phyloP scores from a whole-genome alignment of 2,113 vertebrate genomes.

The Aepyceros melampus region DNA sequence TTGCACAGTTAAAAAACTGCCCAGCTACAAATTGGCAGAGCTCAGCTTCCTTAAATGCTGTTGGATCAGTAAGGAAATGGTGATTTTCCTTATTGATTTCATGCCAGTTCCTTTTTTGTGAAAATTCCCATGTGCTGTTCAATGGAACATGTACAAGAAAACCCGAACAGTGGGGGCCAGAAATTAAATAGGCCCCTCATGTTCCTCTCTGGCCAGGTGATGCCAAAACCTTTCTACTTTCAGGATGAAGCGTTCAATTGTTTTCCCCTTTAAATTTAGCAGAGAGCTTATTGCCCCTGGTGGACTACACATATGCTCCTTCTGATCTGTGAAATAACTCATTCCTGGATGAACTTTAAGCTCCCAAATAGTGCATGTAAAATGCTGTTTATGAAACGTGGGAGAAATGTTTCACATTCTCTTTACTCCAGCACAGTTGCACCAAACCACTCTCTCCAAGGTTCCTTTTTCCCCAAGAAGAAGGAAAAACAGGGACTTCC shows the following conservation, averaged over 20 bases:
- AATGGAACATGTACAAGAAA: background rate
- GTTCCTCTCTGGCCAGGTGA: background rate
- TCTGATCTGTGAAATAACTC: conserved; percentile 50
- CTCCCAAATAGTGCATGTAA: background rate
- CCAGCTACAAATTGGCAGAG: conserved; percentile 8
- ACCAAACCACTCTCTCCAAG: background rate
- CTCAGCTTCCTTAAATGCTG: conserved; percentile 45
- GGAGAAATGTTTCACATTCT: conserved; percentile 7
- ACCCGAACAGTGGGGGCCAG: background rate
- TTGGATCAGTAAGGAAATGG: conserved; percentile 32
- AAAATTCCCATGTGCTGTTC: conserved; percentile 38
- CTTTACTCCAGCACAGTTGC: background rate
- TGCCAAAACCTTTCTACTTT: background rate
- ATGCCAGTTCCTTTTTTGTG: conserved; percentile 56
- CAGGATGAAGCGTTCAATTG: background rate
- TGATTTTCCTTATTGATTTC: conserved; percentile 61
- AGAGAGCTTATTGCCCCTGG: background rate
- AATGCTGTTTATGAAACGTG: conserved; percentile 1
- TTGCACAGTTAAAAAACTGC: background rate
- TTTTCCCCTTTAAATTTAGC: conserved; percentile 21
- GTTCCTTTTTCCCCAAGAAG: background rate
- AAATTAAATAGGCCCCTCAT: background rate
- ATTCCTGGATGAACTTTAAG: conserved; percentile 54
- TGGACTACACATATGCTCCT: conserved; percentile 21
- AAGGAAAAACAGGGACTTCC: background rate